Conservation (phyloP, 2,888 invertebrate species). For the Scrobipalpa costella region DNA sequence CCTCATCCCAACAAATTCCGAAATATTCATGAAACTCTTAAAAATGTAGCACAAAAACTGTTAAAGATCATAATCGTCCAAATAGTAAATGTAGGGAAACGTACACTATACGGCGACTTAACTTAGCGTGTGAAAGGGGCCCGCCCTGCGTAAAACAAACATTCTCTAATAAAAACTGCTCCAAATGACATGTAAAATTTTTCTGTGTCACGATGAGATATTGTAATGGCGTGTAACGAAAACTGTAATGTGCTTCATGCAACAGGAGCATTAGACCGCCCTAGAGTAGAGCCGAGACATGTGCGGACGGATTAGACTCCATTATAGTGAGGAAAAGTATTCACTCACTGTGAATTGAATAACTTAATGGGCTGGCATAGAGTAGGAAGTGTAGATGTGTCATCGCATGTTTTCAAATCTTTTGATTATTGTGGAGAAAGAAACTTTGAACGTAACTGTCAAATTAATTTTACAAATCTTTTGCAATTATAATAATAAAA, state of each 20-base stretch:
- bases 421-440: not conserved
- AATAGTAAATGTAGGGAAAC: conserved; percentile 60
- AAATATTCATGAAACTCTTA: not conserved
- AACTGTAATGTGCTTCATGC: conserved; percentile 74
- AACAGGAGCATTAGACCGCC: conserved; percentile 68
- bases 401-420: not conserved
- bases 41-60: conserved; percentile 8
- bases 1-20: not conserved
- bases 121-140: conserved; percentile 62
- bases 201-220: conserved; percentile 79
- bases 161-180: conserved; percentile 60
- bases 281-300: conserved; percentile 54
- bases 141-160: conserved; percentile 77
- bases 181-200: conserved; percentile 79
- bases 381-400: conserved; percentile 3
- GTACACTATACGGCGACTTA: conserved; percentile 52
- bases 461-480: too few relatives aligned
- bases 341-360: conserved; percentile 74
- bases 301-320: conserved; percentile 67
- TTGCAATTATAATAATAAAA: too few relatives aligned
- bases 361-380: conserved; percentile 61
- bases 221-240: conserved; percentile 79
- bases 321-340: conserved; percentile 63
- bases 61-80: conserved; percentile 50
- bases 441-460: too few relatives aligned